These are phyloP conservation scores for Ceratitis capitata DNA, from an alignment of 1,140 invertebrate genomes.

Conservation along the genomic window DNA sequence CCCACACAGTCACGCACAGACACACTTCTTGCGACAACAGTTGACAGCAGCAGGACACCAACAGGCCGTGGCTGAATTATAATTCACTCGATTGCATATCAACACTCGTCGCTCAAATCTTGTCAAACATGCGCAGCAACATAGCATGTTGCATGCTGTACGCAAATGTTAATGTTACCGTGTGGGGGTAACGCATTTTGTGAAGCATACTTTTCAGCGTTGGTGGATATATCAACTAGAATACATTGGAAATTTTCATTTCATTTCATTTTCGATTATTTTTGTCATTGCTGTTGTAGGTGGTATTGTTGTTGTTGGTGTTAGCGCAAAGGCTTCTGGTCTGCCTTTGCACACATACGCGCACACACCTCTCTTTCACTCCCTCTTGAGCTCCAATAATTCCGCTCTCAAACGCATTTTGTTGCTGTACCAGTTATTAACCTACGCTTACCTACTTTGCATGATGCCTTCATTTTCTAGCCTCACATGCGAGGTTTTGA, in stretches of 20 bases:
- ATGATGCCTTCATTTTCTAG: background rate
- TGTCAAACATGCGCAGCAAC: background rate
- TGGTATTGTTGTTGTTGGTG: background rate
- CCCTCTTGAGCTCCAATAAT: background rate
- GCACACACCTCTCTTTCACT: background rate
- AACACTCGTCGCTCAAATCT: background rate
- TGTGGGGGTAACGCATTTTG: background rate
- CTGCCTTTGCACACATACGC: background rate
- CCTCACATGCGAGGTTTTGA: background rate
- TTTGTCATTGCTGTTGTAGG: background rate
- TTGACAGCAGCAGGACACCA: background rate
- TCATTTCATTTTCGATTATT: constrained; percentile 1
- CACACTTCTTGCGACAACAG: background rate
- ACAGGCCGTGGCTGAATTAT: constrained; percentile 6
- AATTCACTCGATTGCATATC: background rate
- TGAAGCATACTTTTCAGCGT: no score
- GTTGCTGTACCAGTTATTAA: background rate
- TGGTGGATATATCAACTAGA: no score
- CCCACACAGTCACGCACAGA: background rate
- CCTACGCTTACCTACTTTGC: background rate
- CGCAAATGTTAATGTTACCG: background rate
- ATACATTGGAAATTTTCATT: background rate
- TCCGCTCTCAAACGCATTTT: background rate
- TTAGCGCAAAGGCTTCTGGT: background rate
- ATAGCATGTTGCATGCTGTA: background rate